Base-by-base conservation (phyloP, 2,888 invertebrate species). In the Tachina grossa region DNA sequence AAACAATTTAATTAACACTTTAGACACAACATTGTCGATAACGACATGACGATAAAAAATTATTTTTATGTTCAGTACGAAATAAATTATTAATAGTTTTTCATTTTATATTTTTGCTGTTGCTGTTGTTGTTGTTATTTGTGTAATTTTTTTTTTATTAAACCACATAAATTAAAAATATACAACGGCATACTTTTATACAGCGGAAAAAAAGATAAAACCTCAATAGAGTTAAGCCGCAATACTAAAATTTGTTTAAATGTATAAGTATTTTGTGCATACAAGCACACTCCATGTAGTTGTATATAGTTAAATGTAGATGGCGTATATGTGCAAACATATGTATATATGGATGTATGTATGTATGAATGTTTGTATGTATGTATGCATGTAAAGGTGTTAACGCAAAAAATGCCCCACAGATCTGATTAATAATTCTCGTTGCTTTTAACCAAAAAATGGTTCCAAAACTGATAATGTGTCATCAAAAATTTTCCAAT, bases 1-100 rank as follows among this genome's bases (percentile, higher is more conserved):
- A 41, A 83, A 53, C 57, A 65, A 83, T 83, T 77, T 77, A 77
- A 83, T 83, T 83, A 83, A 77, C 83, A 77, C 77, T 77, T 72
- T 53, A 69, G 57, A 39, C 22, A 43, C 16, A 49, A 43, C 16
- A 59, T 14, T 0, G 59, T 16, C 59, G 57, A 61, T 47, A 55
- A 57, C 39, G 43, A 43, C 22, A 39, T 43, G 1, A 1, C 13
- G 6, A 61, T 8, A 22, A 1, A 39, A 16, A 14, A 19, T 11
- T 16, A 63, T 68, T 53, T 68, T 53, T 45, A 19, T 55, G 11
- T 49, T 11, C 51, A 43, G 11, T 13, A 16, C 51, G 43, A 66
- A 61, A 79, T 53, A 83, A 78, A 65, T 79, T 79, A 75, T 55
- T 71, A 71, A 66, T 76, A 75, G 51, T 57, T 49, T 72, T 41